Evolutionary conservation across 1,140 invertebrate genomes (phyloP).

Genomic region (Caerostris extrusa): DNA sequence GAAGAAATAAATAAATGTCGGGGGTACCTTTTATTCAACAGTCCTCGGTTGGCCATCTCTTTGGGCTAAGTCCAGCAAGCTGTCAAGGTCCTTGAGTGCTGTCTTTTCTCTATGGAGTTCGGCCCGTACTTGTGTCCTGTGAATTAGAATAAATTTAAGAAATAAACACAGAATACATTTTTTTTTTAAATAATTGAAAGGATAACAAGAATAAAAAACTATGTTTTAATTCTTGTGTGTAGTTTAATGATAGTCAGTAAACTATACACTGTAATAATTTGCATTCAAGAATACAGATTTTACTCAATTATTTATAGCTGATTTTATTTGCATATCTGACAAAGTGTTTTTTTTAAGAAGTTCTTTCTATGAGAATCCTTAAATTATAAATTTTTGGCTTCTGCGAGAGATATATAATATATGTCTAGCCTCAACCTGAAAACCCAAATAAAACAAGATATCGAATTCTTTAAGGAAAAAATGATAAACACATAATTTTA

Average conservation of each 20-base stretch:
- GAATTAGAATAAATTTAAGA: not conserved
- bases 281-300: too few relatives aligned
- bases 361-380: too few relatives aligned
- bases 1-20: not conserved
- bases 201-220: not conserved
- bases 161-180: not conserved
- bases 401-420: too few relatives aligned
- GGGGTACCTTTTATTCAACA: not conserved
- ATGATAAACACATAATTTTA: too few relatives aligned
- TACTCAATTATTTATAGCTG: too few relatives aligned
- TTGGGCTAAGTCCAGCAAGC: not conserved
- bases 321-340: too few relatives aligned
- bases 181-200: not conserved
- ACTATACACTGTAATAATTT: too few relatives aligned
- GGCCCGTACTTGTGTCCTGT: constrained; percentile 78
- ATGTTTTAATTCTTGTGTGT: not conserved
- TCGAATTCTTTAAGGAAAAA: too few relatives aligned
- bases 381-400: too few relatives aligned
- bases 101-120: constrained; percentile 69
- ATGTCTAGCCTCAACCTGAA: too few relatives aligned
- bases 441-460: too few relatives aligned
- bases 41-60: not conserved
- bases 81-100: constrained; percentile 53
- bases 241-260: not conserved
- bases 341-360: too few relatives aligned